A percentile compares a stretch with the other conserved stretches of the same genome.
Conservation (phyloP, 2,113 vertebrate genomes). For the Bambusicola thoracicus region DNA sequence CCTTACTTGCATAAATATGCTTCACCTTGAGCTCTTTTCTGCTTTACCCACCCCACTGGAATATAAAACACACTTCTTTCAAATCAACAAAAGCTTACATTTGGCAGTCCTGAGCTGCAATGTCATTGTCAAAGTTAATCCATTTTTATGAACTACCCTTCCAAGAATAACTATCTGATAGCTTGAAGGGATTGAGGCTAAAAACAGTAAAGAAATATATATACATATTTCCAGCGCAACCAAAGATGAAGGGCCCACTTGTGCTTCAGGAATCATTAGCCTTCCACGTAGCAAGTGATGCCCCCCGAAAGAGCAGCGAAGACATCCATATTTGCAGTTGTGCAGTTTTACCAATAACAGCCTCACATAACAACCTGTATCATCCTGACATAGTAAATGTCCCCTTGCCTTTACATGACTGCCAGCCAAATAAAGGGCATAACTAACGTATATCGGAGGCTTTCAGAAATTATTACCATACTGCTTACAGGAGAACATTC, state of each 20-base stretch:
- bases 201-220: slow-evolving; percentile 15
- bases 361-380: background rate
- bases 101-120: slow-evolving; percentile 61
- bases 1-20: slow-evolving; percentile 49
- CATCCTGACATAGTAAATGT: background rate
- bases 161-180: slow-evolving; percentile 65
- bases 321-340: slow-evolving; percentile 2
- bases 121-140: slow-evolving; percentile 69
- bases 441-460: background rate
- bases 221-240: slow-evolving; percentile 39
- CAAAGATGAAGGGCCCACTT: slow-evolving; percentile 37
- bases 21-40: slow-evolving; percentile 27
- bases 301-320: slow-evolving; percentile 11
- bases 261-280: slow-evolving; percentile 44
- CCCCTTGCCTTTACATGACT: background rate
- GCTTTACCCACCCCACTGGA: slow-evolving; percentile 22
- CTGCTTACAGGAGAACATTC: background rate
- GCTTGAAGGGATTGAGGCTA: slow-evolving; percentile 70
- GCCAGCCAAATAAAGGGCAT: slow-evolving; percentile 12
- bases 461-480: background rate
- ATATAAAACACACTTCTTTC: slow-evolving; percentile 57
- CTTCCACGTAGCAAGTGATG: slow-evolving; percentile 16
- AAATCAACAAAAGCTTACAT: slow-evolving; percentile 48
- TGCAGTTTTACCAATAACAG: background rate
- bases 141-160: slow-evolving; percentile 59